phyloP scores from a whole-genome alignment of 2,888 invertebrate species.

The Epinotia demarniana region DNA sequence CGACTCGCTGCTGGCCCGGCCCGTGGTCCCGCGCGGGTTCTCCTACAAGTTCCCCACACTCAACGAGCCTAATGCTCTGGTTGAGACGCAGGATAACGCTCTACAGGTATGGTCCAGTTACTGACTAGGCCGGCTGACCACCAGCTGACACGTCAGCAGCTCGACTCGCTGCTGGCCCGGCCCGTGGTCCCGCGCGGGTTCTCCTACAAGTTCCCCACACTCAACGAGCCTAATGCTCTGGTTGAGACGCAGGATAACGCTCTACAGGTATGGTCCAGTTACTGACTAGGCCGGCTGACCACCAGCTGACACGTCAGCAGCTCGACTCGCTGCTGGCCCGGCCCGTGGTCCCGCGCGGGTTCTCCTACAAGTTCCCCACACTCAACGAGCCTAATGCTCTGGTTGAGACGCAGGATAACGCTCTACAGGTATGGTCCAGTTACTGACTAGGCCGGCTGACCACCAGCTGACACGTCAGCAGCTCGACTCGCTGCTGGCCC shows the following conservation, averaged over 20 bases:
- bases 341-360: too few relatives aligned
- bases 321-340: too few relatives aligned
- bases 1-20: conserved; percentile 79
- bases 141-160: conserved; percentile 79
- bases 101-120: conserved; percentile 61
- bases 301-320: too few relatives aligned
- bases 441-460: too few relatives aligned
- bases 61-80: conserved; percentile 62
- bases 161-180: conserved; percentile 80
- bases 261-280: conserved; percentile 61
- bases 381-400: too few relatives aligned
- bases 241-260: conserved; percentile 66
- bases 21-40: conserved; percentile 88
- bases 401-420: too few relatives aligned
- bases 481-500: too few relatives aligned
- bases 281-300: too few relatives aligned
- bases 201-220: conserved; percentile 86
- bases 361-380: too few relatives aligned
- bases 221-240: conserved; percentile 65
- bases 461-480: too few relatives aligned
- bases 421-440: too few relatives aligned
- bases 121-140: too few relatives aligned
- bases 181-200: conserved; percentile 89
- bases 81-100: conserved; percentile 66
- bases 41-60: conserved; percentile 86